Base-by-base conservation (phyloP, 2,113 vertebrate species). In the Thryonomys swinderianus region DNA sequence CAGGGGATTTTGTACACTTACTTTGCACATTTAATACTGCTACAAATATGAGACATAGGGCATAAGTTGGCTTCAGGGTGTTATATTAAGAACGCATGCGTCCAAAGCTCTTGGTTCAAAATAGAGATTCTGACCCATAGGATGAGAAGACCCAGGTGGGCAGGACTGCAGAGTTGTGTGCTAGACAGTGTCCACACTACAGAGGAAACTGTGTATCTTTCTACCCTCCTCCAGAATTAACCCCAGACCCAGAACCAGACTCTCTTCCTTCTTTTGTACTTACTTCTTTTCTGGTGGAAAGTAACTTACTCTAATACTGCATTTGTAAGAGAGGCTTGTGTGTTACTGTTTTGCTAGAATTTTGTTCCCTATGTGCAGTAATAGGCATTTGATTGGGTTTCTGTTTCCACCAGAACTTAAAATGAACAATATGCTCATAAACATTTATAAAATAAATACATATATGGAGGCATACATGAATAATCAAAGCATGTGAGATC, bases 201-300 rank as follows among this genome's bases (percentile, higher is more conserved):
- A 23, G 1, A 76, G 17, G 1, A 73, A 86, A 53, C 20, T 1
- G 12, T 51, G 0, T 8, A 7, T 64, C 27, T 37, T n/a, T 45
- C 18, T 37, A 11, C 12, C 32, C 0, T 73, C 61, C 27, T 91
- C 10, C 48, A 16, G 13, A 14, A 79, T 48, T 37, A 5, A 69
- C 5, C 7, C 23, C 7, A 1, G 8, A 71, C 5, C 48, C n/a
- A n/a, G n/a, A n/a, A n/a, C 20, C 1, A 2, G 3, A 0, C 1
- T n/a, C 34, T 14, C 34, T 32, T 40, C 30, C 12, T 2, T 1
- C 0, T 3, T 78, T 34, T 81, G 34, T 78, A 18, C 16, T 7
- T 7, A 48, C 3, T 90, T 89, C n/a, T 37, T 10, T 57, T 71
- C 20, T 64, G 37, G 12, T n/a, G 27, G 40, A 73, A 73, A 48